Conservation (phyloP, 2,797 vertebrate species). For the Presbytis comata region DNA sequence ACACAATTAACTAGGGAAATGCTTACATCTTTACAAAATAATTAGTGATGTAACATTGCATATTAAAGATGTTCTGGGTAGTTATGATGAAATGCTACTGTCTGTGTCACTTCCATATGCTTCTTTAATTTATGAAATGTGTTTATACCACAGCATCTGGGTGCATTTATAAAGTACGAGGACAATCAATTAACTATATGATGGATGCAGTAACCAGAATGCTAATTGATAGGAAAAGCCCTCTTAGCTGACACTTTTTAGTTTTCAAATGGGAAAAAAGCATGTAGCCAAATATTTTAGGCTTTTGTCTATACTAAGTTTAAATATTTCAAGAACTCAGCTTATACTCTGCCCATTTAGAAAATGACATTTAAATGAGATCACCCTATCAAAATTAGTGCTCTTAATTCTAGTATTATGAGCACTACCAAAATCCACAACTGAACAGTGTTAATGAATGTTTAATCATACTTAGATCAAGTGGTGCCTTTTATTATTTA, state of each 20-base stretch:
- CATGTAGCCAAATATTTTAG: background rate
- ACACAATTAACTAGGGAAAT: constrained; percentile 39
- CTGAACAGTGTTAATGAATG: background rate
- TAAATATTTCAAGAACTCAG: constrained; percentile 8
- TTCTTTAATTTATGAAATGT: constrained; percentile 56
- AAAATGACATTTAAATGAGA: constrained; percentile 40
- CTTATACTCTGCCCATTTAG: background rate
- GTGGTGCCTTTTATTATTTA: background rate
- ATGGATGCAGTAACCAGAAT: constrained; percentile 2
- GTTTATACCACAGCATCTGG: constrained; percentile 54
- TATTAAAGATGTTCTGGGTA: constrained; percentile 18
- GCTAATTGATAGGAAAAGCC: constrained; percentile 25
- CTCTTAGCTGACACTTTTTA: background rate
- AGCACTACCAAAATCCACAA: background rate
- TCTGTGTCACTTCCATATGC: constrained; percentile 33
- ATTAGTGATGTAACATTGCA: constrained; percentile 33
- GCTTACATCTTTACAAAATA: constrained; percentile 8
- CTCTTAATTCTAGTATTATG: background rate
- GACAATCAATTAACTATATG: constrained; percentile 19
- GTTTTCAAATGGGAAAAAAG: background rate
- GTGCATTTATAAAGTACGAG: constrained; percentile 42
- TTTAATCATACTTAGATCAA: background rate
- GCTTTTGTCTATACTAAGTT: background rate
- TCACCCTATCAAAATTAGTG: background rate
- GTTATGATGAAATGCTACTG: constrained; percentile 58